A percentile compares a stretch with the other conserved stretches of the same genome.
These are phyloP conservation scores for Chrysomallon squamiferum DNA, from an alignment of 1,140 invertebrate genomes.

Conservation along the genomic window DNA sequence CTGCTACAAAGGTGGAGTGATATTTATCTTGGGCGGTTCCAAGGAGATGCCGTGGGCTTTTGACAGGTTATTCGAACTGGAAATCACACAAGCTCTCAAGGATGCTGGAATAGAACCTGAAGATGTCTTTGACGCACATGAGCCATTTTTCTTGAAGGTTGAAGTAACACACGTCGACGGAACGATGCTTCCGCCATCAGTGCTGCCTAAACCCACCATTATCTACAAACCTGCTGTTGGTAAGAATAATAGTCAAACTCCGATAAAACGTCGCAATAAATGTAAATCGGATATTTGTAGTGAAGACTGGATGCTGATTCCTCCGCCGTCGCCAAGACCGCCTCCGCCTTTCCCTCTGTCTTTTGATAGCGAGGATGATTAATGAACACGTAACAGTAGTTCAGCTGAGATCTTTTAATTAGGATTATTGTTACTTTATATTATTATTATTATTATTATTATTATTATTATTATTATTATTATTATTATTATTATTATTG, in stretches of 20 bases:
- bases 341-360: no score
- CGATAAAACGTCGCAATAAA: constrained; percentile 2
- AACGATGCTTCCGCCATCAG: not conserved
- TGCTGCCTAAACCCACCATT: constrained; percentile 19
- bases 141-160: constrained; percentile 9
- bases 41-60: constrained; percentile 32
- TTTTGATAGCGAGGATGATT: no score
- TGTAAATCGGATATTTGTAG: no score
- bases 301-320: no score
- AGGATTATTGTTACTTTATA: no score
- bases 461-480: no score
- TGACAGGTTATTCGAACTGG: constrained; percentile 16
- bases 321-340: no score
- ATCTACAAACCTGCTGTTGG: constrained; percentile 12
- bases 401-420: no score
- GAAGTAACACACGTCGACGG: constrained; percentile 14
- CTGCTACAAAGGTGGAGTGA: constrained; percentile 14
- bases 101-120: not conserved
- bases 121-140: constrained; percentile 10
- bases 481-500: no score
- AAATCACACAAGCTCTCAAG: constrained; percentile 10
- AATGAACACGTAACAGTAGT: no score
- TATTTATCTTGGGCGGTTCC: constrained; percentile 23
- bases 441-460: no score
- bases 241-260: no score